phyloP scores from a whole-genome alignment of 1,140 invertebrate genomes.

The Drepana arcuata region DNA sequence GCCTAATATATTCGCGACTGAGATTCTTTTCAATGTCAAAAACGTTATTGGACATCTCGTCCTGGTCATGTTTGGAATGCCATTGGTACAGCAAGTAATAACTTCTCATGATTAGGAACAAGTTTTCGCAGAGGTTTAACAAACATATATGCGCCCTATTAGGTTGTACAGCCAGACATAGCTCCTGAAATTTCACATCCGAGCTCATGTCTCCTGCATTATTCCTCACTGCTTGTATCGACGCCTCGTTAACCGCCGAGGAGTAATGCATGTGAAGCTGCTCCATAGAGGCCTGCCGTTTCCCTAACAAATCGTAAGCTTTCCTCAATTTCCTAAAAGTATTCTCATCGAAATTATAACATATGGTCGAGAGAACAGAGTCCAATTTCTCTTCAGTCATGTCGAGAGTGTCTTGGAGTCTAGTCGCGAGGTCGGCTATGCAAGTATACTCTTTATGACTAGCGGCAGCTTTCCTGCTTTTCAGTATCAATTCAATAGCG shows the following conservation, averaged over 20 bases:
- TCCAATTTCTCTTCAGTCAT: conserved; percentile 95
- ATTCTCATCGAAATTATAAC: conserved; percentile 78
- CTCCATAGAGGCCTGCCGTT: conserved; percentile 93
- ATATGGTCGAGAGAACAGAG: conserved; percentile 84
- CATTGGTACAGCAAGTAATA: conserved; percentile 87
- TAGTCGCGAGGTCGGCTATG: conserved; percentile 86
- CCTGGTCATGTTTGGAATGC: conserved; percentile 77
- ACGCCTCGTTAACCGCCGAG: conserved; percentile 92
- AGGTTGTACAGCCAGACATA: conserved; percentile 82
- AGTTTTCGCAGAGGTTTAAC: conserved; percentile 84
- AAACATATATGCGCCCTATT: conserved; percentile 88
- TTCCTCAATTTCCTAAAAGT: conserved; percentile 86
- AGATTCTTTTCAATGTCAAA: conserved; percentile 77
- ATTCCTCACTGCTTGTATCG: conserved; percentile 82
- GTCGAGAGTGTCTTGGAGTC: conserved; percentile 92
- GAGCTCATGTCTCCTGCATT: conserved; percentile 78
- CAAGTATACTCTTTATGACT: conserved; percentile 89
- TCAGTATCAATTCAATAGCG: conserved; percentile 89
- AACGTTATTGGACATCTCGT: conserved; percentile 49
- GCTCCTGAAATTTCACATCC: conserved; percentile 82
- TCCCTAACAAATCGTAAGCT: conserved; percentile 89
- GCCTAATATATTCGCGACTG: conserved; percentile 84
- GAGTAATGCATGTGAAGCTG: conserved; percentile 96
- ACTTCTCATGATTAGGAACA: conserved; percentile 87
- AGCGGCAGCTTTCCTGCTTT: conserved; percentile 88